Conservation (phyloP, 2,797 vertebrate species). For the Sebastes iracundus region DNA sequence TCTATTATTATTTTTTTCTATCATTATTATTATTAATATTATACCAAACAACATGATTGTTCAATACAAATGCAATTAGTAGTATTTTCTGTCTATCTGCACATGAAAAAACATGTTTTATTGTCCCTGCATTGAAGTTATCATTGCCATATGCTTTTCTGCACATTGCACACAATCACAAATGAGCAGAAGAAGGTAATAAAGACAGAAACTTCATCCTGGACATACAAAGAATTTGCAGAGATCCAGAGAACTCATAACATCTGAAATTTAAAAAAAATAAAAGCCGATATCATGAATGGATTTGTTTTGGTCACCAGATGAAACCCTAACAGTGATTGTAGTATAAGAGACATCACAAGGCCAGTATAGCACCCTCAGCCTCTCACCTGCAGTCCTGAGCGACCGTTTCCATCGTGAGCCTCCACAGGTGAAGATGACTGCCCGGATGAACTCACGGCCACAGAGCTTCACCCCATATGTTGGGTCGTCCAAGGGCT, state of each 20-base stretch:
- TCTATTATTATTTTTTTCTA: too few species aligned
- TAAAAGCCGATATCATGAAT: neutral
- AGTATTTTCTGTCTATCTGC: neutral
- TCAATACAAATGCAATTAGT: neutral
- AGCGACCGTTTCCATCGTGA: slow-evolving; percentile 87
- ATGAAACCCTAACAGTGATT: neutral
- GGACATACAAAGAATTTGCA: neutral
- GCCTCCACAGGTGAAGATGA: slow-evolving; percentile 91
- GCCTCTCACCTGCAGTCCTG: slow-evolving; percentile 73
- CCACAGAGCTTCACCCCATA: slow-evolving; percentile 90
- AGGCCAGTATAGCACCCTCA: neutral
- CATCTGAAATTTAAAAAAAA: neutral
- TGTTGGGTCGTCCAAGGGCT: slow-evolving; percentile 74
- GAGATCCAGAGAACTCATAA: neutral
- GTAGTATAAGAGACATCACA: neutral
- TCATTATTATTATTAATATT: too few species aligned
- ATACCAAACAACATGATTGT: neutral
- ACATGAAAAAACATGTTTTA: neutral
- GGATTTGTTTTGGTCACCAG: neutral
- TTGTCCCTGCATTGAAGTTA: neutral
- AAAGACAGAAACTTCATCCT: neutral
- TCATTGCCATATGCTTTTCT: neutral
- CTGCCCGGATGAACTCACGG: slow-evolving; percentile 89
- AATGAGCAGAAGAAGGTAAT: neutral
- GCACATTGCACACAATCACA: neutral